Evolutionary conservation across 1,140 invertebrate species (phyloP), one percentile per base, ranked within the genome.

Genomic region (Rhyacophila brunnea): DNA sequence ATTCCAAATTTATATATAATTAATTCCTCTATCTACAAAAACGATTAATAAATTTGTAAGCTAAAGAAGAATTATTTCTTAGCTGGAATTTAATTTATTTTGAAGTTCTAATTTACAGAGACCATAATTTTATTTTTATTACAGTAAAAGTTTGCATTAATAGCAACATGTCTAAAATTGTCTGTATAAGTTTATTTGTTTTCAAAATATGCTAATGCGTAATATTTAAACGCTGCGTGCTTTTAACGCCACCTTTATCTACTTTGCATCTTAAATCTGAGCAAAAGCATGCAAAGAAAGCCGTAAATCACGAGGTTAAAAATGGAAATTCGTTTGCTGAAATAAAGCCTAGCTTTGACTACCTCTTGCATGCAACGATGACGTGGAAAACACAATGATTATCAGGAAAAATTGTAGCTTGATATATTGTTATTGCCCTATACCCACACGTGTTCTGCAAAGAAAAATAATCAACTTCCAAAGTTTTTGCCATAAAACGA

Each of bases 311-410:
- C 44, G 28, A 19, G 10, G 44, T 47, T 36, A 56, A 56, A n/a
- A 56, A 56, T 56, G 53, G 53, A 56, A 56, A 56, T 56, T 47
- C 44, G 53, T 48, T 43, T 35, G 34, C 45, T 56, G 44, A 56
- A 56, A 56, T 56, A 48, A 20, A 47, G 34, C 53, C 19, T 28
- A 9, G 6, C 38, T 10, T 19, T 18, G 34, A 11, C 42, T 36
- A 10, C 10, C 9, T n/a, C 18, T 56, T 18, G 53, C 53, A 47
- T 23, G 47, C 55, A n/a, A 50, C 55, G 55, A 58, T 50, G 55
- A 58, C 46, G 55, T 58, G 55, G 50, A 58, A 58, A 58, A 51
- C 43, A 58, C 55, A 58, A 58, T 58, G 46, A 58, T 58, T 58
- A 58, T 58, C 55, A 43, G 45, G 35, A 19, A 46, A 23, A 19